These are phyloP conservation scores for Squalus acanthias DNA, from an alignment of 2,797 vertebrate genomes.

Conservation along the genomic window DNA sequence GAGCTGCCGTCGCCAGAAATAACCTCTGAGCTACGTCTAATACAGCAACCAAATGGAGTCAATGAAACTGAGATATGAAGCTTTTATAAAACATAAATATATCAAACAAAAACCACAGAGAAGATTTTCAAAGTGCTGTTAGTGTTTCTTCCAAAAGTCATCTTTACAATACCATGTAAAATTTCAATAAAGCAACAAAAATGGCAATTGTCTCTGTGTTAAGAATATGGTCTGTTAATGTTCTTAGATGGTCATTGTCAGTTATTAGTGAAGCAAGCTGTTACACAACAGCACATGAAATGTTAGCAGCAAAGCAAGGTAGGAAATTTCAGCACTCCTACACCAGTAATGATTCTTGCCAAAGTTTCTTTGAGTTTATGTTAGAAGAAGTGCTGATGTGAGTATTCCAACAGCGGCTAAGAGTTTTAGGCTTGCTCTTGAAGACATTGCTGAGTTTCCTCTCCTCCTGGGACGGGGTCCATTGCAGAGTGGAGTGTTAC, in stretches of 20 bases:
- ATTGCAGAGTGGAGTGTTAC: conserved; percentile 91
- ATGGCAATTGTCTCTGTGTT: conserved; percentile 2
- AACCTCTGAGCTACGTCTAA: not conserved
- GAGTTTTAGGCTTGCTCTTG: conserved; percentile 28
- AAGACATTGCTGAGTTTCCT: conserved; percentile 52
- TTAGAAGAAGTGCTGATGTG: conserved; percentile 19
- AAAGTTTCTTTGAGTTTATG: conserved; percentile 26
- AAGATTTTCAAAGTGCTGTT: conserved; percentile 22
- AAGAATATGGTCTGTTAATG: not conserved
- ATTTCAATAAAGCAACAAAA: conserved; percentile 16
- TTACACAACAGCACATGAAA: not conserved
- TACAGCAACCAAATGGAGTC: conserved; percentile 45
- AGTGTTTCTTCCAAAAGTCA: not conserved
- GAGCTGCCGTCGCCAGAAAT: not conserved
- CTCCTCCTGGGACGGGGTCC: conserved; percentile 78
- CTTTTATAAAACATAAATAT: conserved; percentile 35
- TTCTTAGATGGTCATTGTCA: not conserved
- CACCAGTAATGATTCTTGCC: not conserved
- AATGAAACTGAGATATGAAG: conserved; percentile 57
- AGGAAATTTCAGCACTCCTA: conserved; percentile 18
- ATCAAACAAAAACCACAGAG: not conserved
- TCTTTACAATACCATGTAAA: conserved; percentile 22
- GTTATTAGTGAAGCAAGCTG: conserved; percentile 12
- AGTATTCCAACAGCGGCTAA: conserved; percentile 19
- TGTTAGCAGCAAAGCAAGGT: conserved; percentile 30